A percentile compares a stretch with the other conserved stretches of the same genome.
Conservation (phyloP, 2,113 vertebrate species). For the Catharus fuscescens region DNA sequence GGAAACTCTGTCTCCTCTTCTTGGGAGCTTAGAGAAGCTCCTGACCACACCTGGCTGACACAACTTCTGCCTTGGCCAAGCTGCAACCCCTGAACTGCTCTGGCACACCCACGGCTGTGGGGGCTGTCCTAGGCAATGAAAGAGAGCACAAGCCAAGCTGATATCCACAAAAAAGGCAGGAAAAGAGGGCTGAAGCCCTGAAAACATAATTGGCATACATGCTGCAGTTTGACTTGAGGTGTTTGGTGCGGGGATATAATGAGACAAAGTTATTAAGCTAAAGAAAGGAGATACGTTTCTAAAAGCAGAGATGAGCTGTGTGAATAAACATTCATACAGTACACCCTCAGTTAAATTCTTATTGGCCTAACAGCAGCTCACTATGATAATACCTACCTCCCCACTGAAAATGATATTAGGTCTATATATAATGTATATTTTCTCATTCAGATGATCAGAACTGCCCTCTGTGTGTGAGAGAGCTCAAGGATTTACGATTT, state of each 20-base stretch:
- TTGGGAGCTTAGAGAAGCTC: neutral
- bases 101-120: neutral
- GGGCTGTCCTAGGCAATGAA: neutral
- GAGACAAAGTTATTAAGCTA: neutral
- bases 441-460: neutral
- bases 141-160: neutral
- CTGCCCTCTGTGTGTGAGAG: neutral
- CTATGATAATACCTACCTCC: neutral
- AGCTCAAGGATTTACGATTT: neutral
- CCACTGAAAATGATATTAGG: neutral
- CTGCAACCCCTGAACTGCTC: neutral
- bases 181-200: neutral
- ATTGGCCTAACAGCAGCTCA: neutral
- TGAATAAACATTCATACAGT: neutral
- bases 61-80: neutral
- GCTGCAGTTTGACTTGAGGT: neutral
- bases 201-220: neutral
- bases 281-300: neutral
- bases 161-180: neutral
- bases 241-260: neutral
- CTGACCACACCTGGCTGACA: neutral
- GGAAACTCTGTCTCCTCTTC: neutral
- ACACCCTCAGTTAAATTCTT: neutral
- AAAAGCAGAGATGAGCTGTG: neutral
- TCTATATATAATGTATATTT: neutral